Evolutionary conservation across 2,113 vertebrate species (phyloP).

Genomic region (Gasterosteus nipponicus): DNA sequence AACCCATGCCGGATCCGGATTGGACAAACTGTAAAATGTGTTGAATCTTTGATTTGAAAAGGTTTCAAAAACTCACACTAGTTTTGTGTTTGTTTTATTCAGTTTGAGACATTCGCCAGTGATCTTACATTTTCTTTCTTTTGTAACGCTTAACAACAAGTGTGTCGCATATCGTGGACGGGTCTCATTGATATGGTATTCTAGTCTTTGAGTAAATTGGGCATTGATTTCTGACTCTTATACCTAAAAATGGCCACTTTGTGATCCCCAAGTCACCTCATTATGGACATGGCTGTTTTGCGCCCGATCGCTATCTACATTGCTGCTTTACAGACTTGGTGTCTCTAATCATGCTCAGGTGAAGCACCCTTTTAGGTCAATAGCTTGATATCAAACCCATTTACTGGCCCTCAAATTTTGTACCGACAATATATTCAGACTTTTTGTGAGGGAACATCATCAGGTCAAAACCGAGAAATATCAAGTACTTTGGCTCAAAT

Average conservation of each 20-base stretch:
- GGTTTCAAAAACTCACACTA: neutral
- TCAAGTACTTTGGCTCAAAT: too few relatives aligned
- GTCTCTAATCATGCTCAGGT: neutral
- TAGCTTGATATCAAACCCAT: neutral
- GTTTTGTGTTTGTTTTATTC: neutral
- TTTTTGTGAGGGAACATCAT: neutral
- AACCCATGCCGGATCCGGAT: neutral
- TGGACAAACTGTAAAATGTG: neutral
- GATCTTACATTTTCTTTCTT: neutral
- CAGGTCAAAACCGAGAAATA: neutral
- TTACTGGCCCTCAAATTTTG: neutral
- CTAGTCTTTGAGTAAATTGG: too few relatives aligned
- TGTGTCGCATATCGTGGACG: neutral
- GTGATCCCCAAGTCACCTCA: neutral
- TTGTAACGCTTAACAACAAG: too few relatives aligned
- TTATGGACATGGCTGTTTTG: neutral
- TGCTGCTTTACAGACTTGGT: too few relatives aligned
- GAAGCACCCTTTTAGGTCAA: neutral
- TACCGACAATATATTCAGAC: neutral
- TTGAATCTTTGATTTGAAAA: neutral
- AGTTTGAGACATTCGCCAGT: neutral
- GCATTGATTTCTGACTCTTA: too few relatives aligned
- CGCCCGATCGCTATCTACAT: too few relatives aligned
- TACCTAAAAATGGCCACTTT: too few relatives aligned
- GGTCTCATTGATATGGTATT: neutral